A percentile compares a stretch with the other conserved stretches of the same genome.
These are phyloP conservation scores for Gila orcuttii DNA, from an alignment of 2,113 vertebrate species.

Conservation along the genomic window DNA sequence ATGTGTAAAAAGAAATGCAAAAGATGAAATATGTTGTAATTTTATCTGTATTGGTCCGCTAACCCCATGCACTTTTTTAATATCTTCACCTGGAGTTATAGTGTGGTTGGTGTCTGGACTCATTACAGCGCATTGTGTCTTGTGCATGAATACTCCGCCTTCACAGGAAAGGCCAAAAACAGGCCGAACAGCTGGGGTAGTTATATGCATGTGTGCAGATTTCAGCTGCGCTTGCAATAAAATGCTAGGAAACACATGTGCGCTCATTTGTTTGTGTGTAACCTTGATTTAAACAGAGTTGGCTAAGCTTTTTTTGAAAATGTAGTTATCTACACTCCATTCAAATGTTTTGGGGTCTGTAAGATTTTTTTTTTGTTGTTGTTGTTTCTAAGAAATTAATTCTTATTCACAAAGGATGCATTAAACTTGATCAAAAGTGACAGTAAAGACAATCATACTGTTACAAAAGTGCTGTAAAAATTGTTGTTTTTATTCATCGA, in stretches of 20 bases:
- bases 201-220: constrained; percentile 19
- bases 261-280: not conserved
- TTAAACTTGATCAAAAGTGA: not conserved
- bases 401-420: not conserved
- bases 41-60: constrained; percentile 18
- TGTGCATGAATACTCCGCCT: constrained; percentile 18
- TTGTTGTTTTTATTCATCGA: not conserved
- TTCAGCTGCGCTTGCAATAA: constrained; percentile 17
- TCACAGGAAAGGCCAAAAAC: not conserved
- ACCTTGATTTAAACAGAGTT: not conserved
- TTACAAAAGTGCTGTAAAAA: not conserved
- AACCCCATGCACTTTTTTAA: not conserved
- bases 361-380: not conserved
- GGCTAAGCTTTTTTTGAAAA: not conserved
- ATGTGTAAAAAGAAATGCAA: constrained; percentile 23
- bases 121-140: not conserved
- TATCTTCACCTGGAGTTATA: not conserved
- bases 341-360: not conserved
- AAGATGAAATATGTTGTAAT: not conserved
- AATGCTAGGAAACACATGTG: not conserved
- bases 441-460: not conserved
- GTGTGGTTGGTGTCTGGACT: not conserved
- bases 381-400: not conserved
- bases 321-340: too few species aligned
- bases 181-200: constrained; percentile 42